Evolutionary conservation across 2,113 vertebrate species (phyloP).

Genomic region (Heterocephalus glaber): DNA sequence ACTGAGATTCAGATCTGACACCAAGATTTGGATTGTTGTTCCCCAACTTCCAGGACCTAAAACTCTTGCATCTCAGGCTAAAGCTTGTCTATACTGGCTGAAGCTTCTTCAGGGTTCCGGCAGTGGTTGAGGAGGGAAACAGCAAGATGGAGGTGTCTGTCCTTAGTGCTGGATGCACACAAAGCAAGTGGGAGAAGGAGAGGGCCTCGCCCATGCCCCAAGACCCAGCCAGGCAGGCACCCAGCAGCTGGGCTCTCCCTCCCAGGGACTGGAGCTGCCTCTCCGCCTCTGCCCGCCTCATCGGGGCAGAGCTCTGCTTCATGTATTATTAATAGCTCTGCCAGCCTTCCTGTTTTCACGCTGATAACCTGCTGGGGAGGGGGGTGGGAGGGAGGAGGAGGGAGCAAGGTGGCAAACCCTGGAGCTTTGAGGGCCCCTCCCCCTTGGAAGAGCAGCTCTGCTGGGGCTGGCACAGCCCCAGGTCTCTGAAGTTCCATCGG

Average conservation of each 20-base stretch:
- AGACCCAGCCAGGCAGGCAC: constrained; percentile 17
- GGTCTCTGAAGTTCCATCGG: constrained; percentile 66
- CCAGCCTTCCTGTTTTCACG: constrained; percentile 89
- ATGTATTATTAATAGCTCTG: constrained; percentile 89
- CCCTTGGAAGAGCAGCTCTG: constrained; percentile 41
- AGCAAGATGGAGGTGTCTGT: background rate
- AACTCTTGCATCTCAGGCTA: background rate
- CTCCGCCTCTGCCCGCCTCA: constrained; percentile 72
- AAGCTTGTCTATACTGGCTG: background rate
- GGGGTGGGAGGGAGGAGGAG: constrained; percentile 76
- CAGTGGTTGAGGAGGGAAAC: background rate
- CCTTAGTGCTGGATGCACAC: background rate
- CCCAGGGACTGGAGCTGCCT: constrained; percentile 77
- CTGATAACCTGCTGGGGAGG: constrained; percentile 87
- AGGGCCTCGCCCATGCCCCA: background rate
- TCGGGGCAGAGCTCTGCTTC: constrained; percentile 81
- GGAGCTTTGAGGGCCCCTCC: constrained; percentile 75
- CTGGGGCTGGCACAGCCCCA: constrained; percentile 65
- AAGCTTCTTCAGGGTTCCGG: background rate
- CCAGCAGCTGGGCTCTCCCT: constrained; percentile 67
- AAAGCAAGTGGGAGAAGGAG: constrained; percentile 4
- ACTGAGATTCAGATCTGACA: background rate
- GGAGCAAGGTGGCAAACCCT: constrained; percentile 86
- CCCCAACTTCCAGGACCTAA: background rate
- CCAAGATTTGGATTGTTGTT: background rate